A percentile compares a stretch with the other conserved stretches of the same genome.
phyloP scores from a whole-genome alignment of 2,888 invertebrate species.

The Pharmacophagus antenor region DNA sequence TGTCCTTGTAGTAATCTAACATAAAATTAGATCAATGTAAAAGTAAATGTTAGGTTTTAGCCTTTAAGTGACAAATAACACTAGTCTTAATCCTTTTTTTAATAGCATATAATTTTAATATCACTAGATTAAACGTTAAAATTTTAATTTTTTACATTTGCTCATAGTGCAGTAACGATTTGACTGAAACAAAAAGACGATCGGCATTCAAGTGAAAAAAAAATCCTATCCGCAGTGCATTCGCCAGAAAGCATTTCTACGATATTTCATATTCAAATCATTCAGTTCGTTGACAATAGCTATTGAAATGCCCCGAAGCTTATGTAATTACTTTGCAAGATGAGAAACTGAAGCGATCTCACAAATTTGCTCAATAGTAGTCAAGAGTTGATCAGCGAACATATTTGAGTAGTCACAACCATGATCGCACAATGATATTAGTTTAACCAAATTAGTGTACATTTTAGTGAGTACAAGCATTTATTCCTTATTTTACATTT shows the following conservation, averaged over 20 bases:
- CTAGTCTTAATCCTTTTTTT: too few species aligned
- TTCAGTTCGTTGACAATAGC: constrained; percentile 37
- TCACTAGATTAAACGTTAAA: too few species aligned
- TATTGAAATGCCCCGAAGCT: constrained; percentile 33
- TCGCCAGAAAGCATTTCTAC: constrained; percentile 41
- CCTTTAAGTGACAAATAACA: too few species aligned
- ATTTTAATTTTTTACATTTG: constrained; percentile 35
- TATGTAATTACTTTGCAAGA: constrained; percentile 17
- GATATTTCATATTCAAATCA: constrained; percentile 53
- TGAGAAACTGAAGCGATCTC: constrained; percentile 19
- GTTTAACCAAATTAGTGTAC: not conserved
- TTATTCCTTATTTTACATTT: not conserved
- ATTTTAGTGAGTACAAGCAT: not conserved
- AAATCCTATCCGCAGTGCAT: constrained; percentile 39
- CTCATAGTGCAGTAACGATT: constrained; percentile 10
- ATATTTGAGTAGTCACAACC: not conserved
- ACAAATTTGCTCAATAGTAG: not conserved
- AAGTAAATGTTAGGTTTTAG: too few species aligned
- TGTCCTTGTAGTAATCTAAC: too few species aligned
- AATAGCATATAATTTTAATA: too few species aligned
- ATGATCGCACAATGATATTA: not conserved
- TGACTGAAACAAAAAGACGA: constrained; percentile 40
- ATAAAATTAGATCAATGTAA: too few species aligned
- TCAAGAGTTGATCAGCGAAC: not conserved
- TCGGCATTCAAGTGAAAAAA: constrained; percentile 48